A percentile compares a stretch with the other conserved stretches of the same genome.
These are phyloP conservation scores for Julus scanicus DNA, from an alignment of 2,888 invertebrate genomes.

Conservation along the genomic window DNA sequence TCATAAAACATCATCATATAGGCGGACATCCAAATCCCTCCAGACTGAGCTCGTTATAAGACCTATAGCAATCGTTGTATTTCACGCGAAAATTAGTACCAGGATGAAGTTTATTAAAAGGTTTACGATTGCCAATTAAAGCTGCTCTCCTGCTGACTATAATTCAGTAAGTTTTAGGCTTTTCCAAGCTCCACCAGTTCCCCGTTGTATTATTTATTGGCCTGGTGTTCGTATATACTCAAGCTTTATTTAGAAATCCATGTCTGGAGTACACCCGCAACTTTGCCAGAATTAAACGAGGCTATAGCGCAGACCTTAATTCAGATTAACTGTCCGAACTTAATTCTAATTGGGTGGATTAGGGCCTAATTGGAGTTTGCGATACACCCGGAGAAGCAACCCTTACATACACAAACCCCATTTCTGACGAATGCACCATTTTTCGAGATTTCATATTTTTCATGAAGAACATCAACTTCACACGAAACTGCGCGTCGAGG, in stretches of 20 bases:
- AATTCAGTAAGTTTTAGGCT: conserved; percentile 18
- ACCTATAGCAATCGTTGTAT: conserved; percentile 1
- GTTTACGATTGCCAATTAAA: conserved; percentile 33
- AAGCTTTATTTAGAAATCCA: conserved; percentile 19
- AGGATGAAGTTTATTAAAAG: conserved; percentile 24
- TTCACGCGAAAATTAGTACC: conserved; percentile 21
- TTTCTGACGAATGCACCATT: not conserved
- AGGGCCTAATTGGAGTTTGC: conserved; percentile 33
- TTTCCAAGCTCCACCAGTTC: not conserved
- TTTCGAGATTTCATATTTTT: not conserved
- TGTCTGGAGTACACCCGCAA: not conserved
- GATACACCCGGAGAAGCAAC: conserved; percentile 6
- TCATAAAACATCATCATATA: not conserved
- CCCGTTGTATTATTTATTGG: conserved; percentile 33
- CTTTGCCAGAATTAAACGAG: not conserved
- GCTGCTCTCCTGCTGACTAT: conserved; percentile 22
- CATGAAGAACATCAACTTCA: not conserved
- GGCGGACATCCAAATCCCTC: not conserved
- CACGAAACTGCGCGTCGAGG: not conserved
- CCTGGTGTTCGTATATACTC: not conserved
- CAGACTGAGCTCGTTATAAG: not conserved
- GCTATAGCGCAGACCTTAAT: conserved; percentile 1
- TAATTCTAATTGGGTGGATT: conserved; percentile 33
- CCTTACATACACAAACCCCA: not conserved
- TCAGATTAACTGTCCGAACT: conserved; percentile 33